A percentile compares a stretch with the other conserved stretches of the same genome.
Conservation (phyloP, 1,140 invertebrate species). For the Polypedilum pembai region DNA sequence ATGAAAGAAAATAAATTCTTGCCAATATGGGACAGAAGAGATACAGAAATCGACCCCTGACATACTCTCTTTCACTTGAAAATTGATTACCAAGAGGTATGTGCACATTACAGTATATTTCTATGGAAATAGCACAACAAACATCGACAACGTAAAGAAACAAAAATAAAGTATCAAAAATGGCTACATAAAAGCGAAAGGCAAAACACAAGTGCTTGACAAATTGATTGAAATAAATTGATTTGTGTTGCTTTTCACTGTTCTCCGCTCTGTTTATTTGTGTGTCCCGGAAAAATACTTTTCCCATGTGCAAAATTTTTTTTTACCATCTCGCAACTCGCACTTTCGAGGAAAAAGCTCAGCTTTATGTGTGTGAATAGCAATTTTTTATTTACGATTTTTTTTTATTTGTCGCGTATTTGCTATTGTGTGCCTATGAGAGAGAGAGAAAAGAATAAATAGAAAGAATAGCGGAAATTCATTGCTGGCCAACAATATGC, state of each 20-base stretch:
- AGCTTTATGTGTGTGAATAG: no score
- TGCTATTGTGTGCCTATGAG: no score
- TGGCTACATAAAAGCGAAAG: background rate
- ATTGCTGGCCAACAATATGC: no score
- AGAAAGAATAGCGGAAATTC: no score
- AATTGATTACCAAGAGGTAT: slow-evolving; percentile 24
- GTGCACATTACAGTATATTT: slow-evolving; percentile 2
- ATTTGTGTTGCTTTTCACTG: slow-evolving; percentile 10
- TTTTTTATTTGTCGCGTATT: no score
- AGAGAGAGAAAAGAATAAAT: no score
- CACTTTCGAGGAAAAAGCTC: no score
- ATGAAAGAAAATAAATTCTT: background rate
- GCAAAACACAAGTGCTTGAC: slow-evolving; percentile 3
- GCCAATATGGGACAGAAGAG: no score
- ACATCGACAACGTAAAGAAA: background rate
- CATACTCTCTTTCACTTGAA: background rate
- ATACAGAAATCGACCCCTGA: no score
- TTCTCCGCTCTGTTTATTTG: background rate
- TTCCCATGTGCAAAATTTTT: background rate
- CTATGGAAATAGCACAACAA: background rate
- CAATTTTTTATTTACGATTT: no score
- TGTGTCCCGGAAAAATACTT: background rate
- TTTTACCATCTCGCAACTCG: no score
- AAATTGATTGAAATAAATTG: slow-evolving; percentile 29
- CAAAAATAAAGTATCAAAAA: background rate